Base-by-base conservation (phyloP, 2,113 vertebrate species). In the Porphyrio hochstetteri region DNA sequence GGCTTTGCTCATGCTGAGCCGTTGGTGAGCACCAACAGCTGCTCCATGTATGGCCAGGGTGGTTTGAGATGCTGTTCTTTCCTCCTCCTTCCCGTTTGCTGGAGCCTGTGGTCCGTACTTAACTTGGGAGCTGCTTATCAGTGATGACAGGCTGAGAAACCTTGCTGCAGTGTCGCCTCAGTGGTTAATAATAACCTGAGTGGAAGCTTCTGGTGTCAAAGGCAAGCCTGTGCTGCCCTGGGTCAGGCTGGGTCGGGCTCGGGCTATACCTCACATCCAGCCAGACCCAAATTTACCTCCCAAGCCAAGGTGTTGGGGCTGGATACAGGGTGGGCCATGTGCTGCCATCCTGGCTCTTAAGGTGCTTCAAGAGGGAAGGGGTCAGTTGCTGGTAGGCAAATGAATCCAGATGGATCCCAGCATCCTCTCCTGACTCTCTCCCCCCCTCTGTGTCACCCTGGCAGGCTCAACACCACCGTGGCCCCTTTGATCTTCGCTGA, bases 401-500 rank as follows among this genome's bases (percentile, higher is more conserved):
- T 21, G 59, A 40, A 55, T 77, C 13, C 33, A 23, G 36, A 9
- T 44, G 40, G 31, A 56, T 77, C 35, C 16, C 63, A 56, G 29
- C 24, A 25, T 40, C 23, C 3, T 7, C n/a, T 33, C 65, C 35
- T 87, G 42, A 94, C 57, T 18, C n/a, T 31, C 28, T 78, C 18
- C 86, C 11, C 56, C 64, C 55, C 31, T 78, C 3, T 21, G 3
- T 86, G 16, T 83, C 65, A 29, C 53, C 38, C 38, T 3, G 33
- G 16, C 82, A 98, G 98, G 88, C 57, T 99, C 84, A 99, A 99
- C 95, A 98, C 98, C 12, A 98, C 98, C 0, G 97, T 98, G 91
- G 98, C 98, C 61, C 99, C 99, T 16, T 96, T 99, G 91, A 98
- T 99, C 97, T 99, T 98, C 1, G 97, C 98, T 10, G 98, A 99